Percentiles rank a stretch among this genome's conserved stretches.
These are phyloP conservation scores for Eidolon helvum DNA, from an alignment of 2,113 vertebrate species.

Conservation along the genomic window DNA sequence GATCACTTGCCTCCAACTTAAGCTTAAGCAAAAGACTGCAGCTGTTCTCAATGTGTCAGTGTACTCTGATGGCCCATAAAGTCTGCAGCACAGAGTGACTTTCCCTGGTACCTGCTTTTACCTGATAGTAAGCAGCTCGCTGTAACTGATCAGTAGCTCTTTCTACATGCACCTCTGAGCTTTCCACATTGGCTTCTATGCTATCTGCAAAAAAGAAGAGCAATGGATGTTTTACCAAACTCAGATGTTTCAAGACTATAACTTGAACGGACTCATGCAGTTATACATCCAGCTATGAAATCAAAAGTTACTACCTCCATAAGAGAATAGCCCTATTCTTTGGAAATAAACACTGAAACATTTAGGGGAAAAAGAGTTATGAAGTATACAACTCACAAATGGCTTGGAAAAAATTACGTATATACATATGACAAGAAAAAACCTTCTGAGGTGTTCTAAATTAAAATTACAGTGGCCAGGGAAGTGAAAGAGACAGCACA, in stretches of 20 bases:
- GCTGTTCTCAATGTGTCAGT: not conserved
- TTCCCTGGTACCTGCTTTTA: constrained; percentile 71
- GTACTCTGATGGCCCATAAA: not conserved
- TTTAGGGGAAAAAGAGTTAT: not conserved
- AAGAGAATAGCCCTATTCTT: constrained; percentile 25
- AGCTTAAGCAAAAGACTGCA: not conserved
- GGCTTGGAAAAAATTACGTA: not conserved
- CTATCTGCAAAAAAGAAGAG: constrained; percentile 87
- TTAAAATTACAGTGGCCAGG: not conserved
- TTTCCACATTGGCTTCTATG: constrained; percentile 98
- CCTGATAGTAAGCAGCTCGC: constrained; percentile 95
- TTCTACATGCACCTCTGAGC: constrained; percentile 95
- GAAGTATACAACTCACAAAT: not conserved
- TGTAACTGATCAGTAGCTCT: constrained; percentile 94
- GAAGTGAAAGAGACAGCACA: not conserved
- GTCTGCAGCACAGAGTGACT: not conserved
- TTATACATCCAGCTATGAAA: not conserved
- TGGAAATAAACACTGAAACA: constrained; percentile 26
- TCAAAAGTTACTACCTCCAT: not conserved
- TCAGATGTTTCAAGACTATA: not conserved
- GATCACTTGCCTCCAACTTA: constrained; percentile 20
- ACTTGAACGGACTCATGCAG: not conserved
- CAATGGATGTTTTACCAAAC: not conserved
- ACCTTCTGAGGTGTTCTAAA: not conserved
- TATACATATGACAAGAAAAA: not conserved